Evolutionary conservation across 1,140 invertebrate genomes (phyloP), one percentile per base, ranked within the genome.

Genomic region (Sycophila sp.): DNA sequence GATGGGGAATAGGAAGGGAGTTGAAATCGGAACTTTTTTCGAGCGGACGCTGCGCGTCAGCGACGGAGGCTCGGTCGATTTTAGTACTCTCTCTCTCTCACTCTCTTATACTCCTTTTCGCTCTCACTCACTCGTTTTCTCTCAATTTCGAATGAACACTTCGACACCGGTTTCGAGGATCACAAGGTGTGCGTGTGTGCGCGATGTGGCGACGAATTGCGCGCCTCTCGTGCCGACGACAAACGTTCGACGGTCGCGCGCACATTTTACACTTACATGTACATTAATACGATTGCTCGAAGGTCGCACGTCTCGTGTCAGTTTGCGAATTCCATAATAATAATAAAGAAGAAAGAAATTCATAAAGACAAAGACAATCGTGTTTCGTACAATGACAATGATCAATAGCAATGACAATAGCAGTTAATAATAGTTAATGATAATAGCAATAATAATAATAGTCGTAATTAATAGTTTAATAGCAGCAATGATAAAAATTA

Each of bases 301-400:
- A n/a, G n/a, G n/a, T n/a, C n/a, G n/a, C n/a, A n/a, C n/a, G n/a
- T n/a, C n/a, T n/a, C n/a, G n/a, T n/a, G n/a, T n/a, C n/a, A n/a
- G n/a, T n/a, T n/a, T n/a, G n/a, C n/a, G n/a, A 69, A 47, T 34
- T 45, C 36, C 63, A 71, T 71, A 65, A 65, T 69, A 47, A 67
- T 58, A 58, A 34, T 47, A 75, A 76, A 74, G 73, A 77, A 62
- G 78, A 67, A 75, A 78, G 78, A 79, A 79, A 77, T 63, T 77
- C 63, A 79, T 71, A 73, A 77, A 74, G 69, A 72, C 63, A 72
- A 77, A 77, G 73, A 74, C 75, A 75, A 75, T 75, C 71, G 67
- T 65, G 28, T 59, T 47, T 47, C 8, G 19, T 38, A 6, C 74
- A 77, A 69, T 76, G 71, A 70, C 75, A 68, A 73, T 77, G 65